A percentile compares a stretch with the other conserved stretches of the same genome.
phyloP scores from a whole-genome alignment of 2,888 invertebrate genomes.

The Melieria crassipennis region DNA sequence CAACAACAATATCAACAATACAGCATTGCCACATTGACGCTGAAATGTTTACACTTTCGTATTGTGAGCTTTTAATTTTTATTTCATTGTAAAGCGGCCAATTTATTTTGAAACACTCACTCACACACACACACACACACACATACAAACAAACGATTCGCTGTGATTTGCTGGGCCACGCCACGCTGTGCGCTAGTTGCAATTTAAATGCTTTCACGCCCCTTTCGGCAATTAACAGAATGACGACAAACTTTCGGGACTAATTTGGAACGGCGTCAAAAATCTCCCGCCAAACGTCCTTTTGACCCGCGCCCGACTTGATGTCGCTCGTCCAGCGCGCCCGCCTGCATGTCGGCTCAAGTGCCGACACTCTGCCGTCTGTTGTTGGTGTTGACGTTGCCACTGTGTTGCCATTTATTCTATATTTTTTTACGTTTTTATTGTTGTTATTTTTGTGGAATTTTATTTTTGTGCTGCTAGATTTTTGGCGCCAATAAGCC shows the following conservation, averaged over 20 bases:
- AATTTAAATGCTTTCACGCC: conserved; percentile 26
- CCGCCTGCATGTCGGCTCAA: conserved; percentile 12
- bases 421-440: neutral
- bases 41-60: neutral
- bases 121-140: conserved; percentile 37
- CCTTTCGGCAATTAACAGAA: conserved; percentile 58
- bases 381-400: conserved; percentile 12
- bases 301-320: neutral
- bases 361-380: conserved; percentile 11
- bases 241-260: conserved; percentile 54
- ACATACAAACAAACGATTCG: neutral
- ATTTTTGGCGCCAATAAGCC: conserved; percentile 58
- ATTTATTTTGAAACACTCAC: conserved; percentile 31
- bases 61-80: conserved; percentile 16
- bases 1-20: too few species aligned
- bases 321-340: too few species aligned
- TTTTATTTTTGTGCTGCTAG: conserved; percentile 39
- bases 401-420: conserved; percentile 15
- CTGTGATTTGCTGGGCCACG: neutral
- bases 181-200: neutral
- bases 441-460: conserved; percentile 9
- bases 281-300: conserved; percentile 38
- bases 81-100: neutral
- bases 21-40: too few species aligned
- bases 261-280: conserved; percentile 63